phyloP scores from a whole-genome alignment of 2,888 invertebrate species.

The Acronicta alni region DNA sequence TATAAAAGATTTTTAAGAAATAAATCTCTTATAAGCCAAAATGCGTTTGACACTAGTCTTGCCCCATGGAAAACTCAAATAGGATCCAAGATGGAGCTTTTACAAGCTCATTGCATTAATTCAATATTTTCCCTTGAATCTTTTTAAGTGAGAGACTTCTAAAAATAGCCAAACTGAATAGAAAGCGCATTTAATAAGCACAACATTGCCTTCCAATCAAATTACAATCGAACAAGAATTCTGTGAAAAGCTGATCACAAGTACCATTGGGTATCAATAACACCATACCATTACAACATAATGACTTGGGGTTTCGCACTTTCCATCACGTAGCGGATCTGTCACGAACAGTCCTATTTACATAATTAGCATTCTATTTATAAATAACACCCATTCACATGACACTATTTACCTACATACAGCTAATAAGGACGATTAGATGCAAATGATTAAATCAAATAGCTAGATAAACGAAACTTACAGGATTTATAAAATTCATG shows the following conservation, averaged over 20 bases:
- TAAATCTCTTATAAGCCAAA: too few relatives aligned
- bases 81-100: too few relatives aligned
- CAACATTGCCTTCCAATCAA: constrained; percentile 11
- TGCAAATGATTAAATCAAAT: constrained; percentile 18
- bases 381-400: constrained; percentile 45
- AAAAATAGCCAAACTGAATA: neutral
- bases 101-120: too few relatives aligned
- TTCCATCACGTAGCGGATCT: constrained; percentile 64
- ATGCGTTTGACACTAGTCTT: too few relatives aligned
- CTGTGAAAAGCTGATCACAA: constrained; percentile 28
- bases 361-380: constrained; percentile 62
- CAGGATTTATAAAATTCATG: neutral
- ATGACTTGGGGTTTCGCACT: constrained; percentile 59
- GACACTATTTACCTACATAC: constrained; percentile 50
- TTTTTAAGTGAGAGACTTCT: neutral
- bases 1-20: too few relatives aligned
- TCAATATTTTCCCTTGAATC: too few relatives aligned
- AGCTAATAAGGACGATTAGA: constrained; percentile 43
- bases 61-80: too few relatives aligned
- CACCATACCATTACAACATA: constrained; percentile 49
- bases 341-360: constrained; percentile 63
- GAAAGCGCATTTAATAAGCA: constrained; percentile 7
- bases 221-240: constrained; percentile 16
- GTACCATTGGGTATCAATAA: constrained; percentile 29
- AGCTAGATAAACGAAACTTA: constrained; percentile 10